These are phyloP conservation scores for Ammodytes marinus DNA, from an alignment of 2,113 vertebrate genomes.

Conservation along the genomic window DNA sequence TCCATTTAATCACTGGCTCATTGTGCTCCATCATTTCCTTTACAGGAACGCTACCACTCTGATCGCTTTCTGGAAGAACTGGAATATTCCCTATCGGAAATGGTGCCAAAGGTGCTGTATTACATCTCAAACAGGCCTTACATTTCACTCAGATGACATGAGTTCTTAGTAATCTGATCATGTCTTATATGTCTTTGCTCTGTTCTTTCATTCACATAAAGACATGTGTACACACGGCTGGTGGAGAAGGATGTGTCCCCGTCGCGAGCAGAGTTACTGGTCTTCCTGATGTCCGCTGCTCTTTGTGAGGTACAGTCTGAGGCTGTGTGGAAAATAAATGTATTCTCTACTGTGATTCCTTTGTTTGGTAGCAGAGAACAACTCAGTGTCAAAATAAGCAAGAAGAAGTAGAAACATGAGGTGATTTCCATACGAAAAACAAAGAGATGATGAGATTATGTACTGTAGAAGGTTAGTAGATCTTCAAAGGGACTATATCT, in stretches of 20 bases:
- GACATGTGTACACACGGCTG: conserved; percentile 58
- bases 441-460: neutral
- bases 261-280: conserved; percentile 55
- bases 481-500: neutral
- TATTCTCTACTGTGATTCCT: neutral
- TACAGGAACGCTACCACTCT: conserved; percentile 68
- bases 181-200: conserved; percentile 1
- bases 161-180: neutral
- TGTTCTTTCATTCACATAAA: conserved; percentile 13
- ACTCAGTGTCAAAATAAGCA: neutral
- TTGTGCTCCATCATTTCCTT: neutral
- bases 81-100: conserved; percentile 64
- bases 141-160: neutral
- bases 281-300: conserved; percentile 71
- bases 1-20: neutral
- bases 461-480: neutral
- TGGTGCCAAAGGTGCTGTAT: conserved; percentile 56
- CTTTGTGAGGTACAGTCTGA: conserved; percentile 67
- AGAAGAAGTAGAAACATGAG: neutral
- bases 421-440: neutral
- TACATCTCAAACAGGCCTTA: neutral
- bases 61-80: conserved; percentile 58
- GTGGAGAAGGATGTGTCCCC: conserved; percentile 50
- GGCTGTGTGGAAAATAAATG: neutral
- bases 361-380: neutral